Conservation (phyloP, 2,888 invertebrate species). For the Cyclophora punctaria region DNA sequence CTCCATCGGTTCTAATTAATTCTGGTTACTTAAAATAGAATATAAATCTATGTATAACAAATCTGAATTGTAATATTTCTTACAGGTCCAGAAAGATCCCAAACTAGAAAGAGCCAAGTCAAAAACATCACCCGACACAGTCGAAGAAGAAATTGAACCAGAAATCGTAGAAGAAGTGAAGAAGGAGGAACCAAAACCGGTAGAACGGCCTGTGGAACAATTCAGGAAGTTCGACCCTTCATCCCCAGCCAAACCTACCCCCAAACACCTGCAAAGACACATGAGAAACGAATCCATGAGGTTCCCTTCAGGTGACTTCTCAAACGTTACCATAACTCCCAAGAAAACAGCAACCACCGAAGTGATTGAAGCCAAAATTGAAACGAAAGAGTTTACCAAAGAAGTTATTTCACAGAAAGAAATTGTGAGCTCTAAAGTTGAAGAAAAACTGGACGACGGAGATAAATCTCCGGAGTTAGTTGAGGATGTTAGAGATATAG, state of each 20-base stretch:
- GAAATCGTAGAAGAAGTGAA: constrained; percentile 35
- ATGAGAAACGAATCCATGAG: constrained; percentile 73
- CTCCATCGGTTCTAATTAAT: too few species aligned
- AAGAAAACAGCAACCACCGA: constrained; percentile 65
- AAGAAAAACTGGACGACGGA: constrained; percentile 69
- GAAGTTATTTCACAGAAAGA: constrained; percentile 65
- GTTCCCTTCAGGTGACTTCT: constrained; percentile 71
- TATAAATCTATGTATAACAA: too few species aligned
- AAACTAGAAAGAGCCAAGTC: constrained; percentile 55
- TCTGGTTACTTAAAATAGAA: too few species aligned
- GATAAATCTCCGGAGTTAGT: constrained; percentile 62
- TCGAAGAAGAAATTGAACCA: constrained; percentile 46
- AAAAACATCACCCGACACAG: constrained; percentile 55
- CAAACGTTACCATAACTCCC: constrained; percentile 66
- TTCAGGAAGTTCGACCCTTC: constrained; percentile 65
- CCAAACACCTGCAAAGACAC: constrained; percentile 69
- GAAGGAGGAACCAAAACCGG: constrained; percentile 46
- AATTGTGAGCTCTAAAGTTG: constrained; percentile 68
- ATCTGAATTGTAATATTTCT: too few species aligned
- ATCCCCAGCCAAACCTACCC: constrained; percentile 67
- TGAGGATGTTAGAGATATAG: constrained; percentile 61
- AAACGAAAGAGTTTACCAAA: constrained; percentile 44
- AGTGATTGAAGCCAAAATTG: constrained; percentile 50
- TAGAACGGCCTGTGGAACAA: constrained; percentile 53
- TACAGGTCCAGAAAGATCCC: constrained; percentile 42